These are phyloP conservation scores for Pituophis catenifer DNA, from an alignment of 2,113 vertebrate genomes.

Conservation along the genomic window DNA sequence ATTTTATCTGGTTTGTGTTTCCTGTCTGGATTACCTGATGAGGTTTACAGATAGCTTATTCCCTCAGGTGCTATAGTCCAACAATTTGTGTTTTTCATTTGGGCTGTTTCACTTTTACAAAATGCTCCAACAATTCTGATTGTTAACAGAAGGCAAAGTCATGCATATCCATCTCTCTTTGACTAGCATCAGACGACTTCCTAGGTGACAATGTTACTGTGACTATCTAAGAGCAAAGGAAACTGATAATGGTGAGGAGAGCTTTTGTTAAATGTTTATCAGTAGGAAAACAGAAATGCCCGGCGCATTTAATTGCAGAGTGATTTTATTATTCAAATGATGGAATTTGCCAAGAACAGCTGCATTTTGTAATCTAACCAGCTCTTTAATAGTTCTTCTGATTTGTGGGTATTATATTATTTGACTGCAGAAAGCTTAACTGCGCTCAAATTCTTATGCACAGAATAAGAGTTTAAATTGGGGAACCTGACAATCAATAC, in stretches of 20 bases:
- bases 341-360: conserved; percentile 57
- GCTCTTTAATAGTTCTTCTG: conserved; percentile 49
- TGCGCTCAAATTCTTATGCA: conserved; percentile 44
- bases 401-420: conserved; percentile 47
- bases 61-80: neutral
- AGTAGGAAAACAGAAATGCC: conserved; percentile 58
- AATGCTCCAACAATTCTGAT: neutral
- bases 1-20: neutral
- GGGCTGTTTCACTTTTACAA: conserved; percentile 21
- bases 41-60: neutral
- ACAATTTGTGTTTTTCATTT: neutral
- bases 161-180: conserved; percentile 11
- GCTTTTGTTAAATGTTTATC: conserved; percentile 53
- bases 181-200: neutral
- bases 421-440: conserved; percentile 38
- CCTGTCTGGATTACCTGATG: neutral
- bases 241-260: conserved; percentile 40
- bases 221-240: conserved; percentile 44
- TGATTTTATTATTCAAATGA: conserved; percentile 62
- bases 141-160: conserved; percentile 27
- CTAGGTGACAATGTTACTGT: conserved; percentile 29
- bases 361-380: conserved; percentile 55
- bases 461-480: conserved; percentile 45
- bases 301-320: conserved; percentile 60
- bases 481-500: conserved; percentile 30